Conservation (phyloP, 2,797 vertebrate species). For the Paramormyrops hopkinsi region DNA sequence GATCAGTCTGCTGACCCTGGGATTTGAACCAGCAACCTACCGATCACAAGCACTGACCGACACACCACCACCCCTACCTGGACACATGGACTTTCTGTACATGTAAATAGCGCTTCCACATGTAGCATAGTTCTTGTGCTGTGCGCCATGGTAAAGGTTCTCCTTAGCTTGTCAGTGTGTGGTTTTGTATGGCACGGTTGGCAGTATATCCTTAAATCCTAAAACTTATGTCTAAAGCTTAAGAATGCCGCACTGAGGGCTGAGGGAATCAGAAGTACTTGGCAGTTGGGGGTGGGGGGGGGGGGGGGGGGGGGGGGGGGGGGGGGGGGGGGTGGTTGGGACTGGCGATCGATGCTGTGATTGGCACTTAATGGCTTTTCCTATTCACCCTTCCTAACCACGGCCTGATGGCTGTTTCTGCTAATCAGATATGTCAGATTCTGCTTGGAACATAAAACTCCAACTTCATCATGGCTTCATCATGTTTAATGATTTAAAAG, state of each 20-base stretch:
- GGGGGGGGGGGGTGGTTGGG: conserved; percentile 15
- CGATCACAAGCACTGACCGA: neutral
- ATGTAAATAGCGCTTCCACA: neutral
- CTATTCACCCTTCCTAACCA: conserved; percentile 75
- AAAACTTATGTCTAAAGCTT: neutral
- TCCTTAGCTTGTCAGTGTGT: neutral
- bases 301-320: neutral
- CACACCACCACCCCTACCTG: neutral
- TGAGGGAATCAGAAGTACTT: neutral
- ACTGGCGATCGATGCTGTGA: conserved; percentile 77
- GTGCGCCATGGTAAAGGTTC: neutral
- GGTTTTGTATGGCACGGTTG: neutral
- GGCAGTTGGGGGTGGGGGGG: neutral
- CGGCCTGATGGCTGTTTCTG: conserved; percentile 68
- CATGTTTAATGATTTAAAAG: conserved; percentile 71
- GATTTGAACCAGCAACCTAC: neutral
- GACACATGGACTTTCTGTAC: neutral
- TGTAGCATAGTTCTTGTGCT: neutral
- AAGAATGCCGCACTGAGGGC: neutral
- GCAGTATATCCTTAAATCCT: neutral
- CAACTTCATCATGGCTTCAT: conserved; percentile 69
- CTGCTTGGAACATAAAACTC: conserved; percentile 68
- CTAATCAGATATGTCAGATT: conserved; percentile 75
- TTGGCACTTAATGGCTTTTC: conserved; percentile 81
- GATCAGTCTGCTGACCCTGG: neutral